phyloP scores from a whole-genome alignment of 2,113 vertebrate genomes.

The Gasterosteus aculeatus region DNA sequence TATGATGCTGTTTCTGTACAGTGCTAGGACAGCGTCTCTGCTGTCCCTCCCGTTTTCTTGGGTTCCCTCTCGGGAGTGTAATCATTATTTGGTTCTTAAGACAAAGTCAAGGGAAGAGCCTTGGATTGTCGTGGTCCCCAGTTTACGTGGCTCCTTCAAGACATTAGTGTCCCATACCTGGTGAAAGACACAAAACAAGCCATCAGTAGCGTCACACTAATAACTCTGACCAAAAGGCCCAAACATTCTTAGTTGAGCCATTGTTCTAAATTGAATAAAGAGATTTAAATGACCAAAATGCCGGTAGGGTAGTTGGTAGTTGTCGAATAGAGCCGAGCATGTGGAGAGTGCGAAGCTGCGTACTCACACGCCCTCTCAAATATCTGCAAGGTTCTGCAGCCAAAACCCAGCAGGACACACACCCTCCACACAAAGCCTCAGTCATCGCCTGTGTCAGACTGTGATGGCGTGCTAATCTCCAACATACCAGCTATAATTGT shows the following conservation, averaged over 20 bases:
- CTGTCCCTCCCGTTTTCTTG: slow-evolving; percentile 45
- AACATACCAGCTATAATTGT: slow-evolving; percentile 70
- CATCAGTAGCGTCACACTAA: neutral
- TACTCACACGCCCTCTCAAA: slow-evolving; percentile 27
- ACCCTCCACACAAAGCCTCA: slow-evolving; percentile 54
- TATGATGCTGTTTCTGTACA: slow-evolving; percentile 84
- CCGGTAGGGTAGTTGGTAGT: slow-evolving; percentile 12
- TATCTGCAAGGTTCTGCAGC: slow-evolving; percentile 31
- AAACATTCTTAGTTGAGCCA: neutral
- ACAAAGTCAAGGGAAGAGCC: slow-evolving; percentile 82
- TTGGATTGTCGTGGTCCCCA: slow-evolving; percentile 86
- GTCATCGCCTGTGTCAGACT: slow-evolving; percentile 45
- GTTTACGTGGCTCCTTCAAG: slow-evolving; percentile 74
- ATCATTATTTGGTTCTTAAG: slow-evolving; percentile 83
- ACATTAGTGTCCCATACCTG: slow-evolving; percentile 83
- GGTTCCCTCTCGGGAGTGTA: slow-evolving; percentile 49
- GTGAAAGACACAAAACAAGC: slow-evolving; percentile 29
- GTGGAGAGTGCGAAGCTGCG: slow-evolving; percentile 1
- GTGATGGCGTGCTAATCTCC: slow-evolving; percentile 72
- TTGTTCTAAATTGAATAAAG: neutral
- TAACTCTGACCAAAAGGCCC: neutral
- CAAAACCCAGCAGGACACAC: neutral
- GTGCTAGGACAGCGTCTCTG: slow-evolving; percentile 83
- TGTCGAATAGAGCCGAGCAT: slow-evolving; percentile 10
- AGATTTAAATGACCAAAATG: neutral